These are phyloP conservation scores for Dasypus novemcinctus DNA, from an alignment of 2,113 vertebrate genomes.

Conservation along the genomic window DNA sequence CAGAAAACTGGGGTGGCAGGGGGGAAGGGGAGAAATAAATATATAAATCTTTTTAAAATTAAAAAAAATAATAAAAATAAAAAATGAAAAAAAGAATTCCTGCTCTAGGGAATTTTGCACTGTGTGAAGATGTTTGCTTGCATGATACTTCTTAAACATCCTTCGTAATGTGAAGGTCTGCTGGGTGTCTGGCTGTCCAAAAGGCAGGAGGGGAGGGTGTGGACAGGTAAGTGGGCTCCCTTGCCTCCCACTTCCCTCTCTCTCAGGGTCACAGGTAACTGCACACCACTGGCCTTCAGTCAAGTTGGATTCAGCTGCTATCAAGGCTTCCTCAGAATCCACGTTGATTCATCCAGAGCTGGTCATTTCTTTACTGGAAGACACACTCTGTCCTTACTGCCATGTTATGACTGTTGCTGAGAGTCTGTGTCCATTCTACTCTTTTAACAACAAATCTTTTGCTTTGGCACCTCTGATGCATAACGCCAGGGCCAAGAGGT, in stretches of 20 bases:
- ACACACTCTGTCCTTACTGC: background rate
- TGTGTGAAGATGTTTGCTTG: background rate
- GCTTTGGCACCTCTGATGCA: background rate
- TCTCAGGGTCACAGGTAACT: background rate
- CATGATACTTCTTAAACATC: background rate
- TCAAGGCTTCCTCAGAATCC: background rate
- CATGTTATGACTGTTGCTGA: background rate
- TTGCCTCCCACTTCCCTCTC: background rate
- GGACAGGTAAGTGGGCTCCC: background rate
- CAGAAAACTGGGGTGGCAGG: too few relatives aligned
- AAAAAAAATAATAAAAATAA: too few relatives aligned
- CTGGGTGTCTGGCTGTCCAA: background rate
- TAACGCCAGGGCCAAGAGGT: background rate
- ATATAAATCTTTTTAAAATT: too few relatives aligned
- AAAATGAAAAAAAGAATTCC: too few relatives aligned
- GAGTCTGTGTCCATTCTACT: background rate
- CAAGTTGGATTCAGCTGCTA: background rate
- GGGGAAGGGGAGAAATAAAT: too few relatives aligned
- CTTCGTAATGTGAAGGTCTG: background rate
- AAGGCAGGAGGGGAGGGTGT: background rate
- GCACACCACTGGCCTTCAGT: background rate
- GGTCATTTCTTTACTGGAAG: background rate
- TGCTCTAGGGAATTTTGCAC: background rate
- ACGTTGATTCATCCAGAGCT: background rate
- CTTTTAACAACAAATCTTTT: constrained; percentile 25